Evolutionary conservation across 2,113 vertebrate genomes (phyloP), one percentile per base, ranked within the genome.

Genomic region (Cyanoliseus patagonus): DNA sequence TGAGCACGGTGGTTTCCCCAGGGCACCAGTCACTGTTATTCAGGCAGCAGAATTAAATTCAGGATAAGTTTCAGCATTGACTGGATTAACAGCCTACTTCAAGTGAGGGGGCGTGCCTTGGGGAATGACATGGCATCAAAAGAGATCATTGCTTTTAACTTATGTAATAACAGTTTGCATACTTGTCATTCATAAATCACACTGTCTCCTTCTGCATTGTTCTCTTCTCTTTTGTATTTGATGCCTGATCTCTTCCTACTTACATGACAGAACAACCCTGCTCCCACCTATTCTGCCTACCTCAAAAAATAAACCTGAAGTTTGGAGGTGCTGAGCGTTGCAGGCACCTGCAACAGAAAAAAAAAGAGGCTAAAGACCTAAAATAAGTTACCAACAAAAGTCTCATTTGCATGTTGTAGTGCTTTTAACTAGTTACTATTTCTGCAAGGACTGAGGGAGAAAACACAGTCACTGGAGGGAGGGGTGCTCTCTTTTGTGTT

Each of bases 161-260:
- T 86, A 88, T 39, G 61, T 83, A 57, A 17, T 93, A 86, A 79
- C 73, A 84, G 90, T 94, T 90, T 93, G 88, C 83, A 90, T 82
- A 94, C 92, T 76, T 93, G 88, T 93, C 95, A 78, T 70, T 96
- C 88, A 52, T 78, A 90, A 88, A 86, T 96, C 86, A 75, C 22
- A 10, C 63, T 46, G 55, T 61, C 92, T 95, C 30, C 1, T 73
- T 86, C 69, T 3, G 6, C 83, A 88, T 80, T 82, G 22, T 74
- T 75, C 68, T 72, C 27, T 91, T 83, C 51, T 70, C 46, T 86
- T 85, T 47, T 44, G 18, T 55, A 16, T 86, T 94, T 94, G 91
- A 87, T 86, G 55, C 33, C 13, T 55, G 51, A 78, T 94, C 51
- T 78, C 37, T 72, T 90, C 55, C 27, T 72, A 2, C 66, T 42